These are phyloP conservation scores for Myiothlypis chrysogaster DNA, from an alignment of 2,797 vertebrate genomes.

Conservation along the genomic window DNA sequence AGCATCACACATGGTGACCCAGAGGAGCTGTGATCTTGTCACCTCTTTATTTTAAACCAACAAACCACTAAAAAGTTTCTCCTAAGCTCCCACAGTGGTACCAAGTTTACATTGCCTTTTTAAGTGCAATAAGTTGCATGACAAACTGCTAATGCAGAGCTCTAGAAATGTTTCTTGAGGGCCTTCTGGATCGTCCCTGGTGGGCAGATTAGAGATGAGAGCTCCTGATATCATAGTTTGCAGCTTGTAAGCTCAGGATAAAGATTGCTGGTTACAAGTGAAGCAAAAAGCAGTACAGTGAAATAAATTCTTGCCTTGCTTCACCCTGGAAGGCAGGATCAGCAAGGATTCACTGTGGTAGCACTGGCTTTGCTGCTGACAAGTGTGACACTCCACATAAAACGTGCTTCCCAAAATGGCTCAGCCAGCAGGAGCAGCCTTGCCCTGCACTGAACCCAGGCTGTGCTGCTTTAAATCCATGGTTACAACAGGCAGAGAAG, in stretches of 20 bases:
- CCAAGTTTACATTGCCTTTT: neutral
- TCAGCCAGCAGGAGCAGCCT: slow-evolving; percentile 18
- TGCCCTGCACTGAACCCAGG: neutral
- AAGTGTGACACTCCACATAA: neutral
- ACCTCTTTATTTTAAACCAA: neutral
- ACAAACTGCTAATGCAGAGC: neutral
- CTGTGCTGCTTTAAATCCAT: neutral
- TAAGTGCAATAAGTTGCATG: neutral
- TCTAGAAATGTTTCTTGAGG: neutral
- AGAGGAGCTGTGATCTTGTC: neutral
- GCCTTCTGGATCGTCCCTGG: neutral
- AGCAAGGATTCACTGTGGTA: neutral
- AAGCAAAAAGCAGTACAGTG: neutral
- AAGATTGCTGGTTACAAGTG: neutral
- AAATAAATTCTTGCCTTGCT: neutral
- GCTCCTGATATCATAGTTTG: neutral
- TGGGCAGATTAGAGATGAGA: neutral
- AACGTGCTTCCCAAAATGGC: neutral
- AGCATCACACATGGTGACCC: neutral
- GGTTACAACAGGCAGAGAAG: neutral
- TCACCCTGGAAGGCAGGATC: slow-evolving; percentile 26
- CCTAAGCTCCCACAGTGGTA: neutral
- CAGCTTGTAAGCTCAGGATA: slow-evolving; percentile 8
- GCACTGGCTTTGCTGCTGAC: neutral
- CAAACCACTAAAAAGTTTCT: neutral